These are phyloP conservation scores for Petrocephalus microphthalmus DNA, from an alignment of 2,113 vertebrate genomes.

Conservation along the genomic window DNA sequence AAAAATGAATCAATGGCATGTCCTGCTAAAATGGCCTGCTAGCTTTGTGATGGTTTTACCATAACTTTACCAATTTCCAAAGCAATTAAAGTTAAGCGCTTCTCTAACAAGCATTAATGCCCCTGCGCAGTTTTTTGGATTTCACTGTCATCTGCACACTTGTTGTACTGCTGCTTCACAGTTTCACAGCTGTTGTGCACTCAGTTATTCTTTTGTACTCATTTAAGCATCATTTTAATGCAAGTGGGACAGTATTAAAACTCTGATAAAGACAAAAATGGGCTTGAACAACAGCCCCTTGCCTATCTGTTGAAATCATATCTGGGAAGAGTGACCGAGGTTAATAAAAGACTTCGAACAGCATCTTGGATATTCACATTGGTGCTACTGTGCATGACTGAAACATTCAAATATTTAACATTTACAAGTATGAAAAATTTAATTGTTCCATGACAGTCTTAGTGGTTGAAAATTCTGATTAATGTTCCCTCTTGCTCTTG, in stretches of 20 bases:
- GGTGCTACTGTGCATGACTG: background rate
- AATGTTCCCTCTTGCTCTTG: background rate
- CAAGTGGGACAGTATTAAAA: background rate
- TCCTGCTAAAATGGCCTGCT: background rate
- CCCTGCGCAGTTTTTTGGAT: background rate
- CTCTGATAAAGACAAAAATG: background rate
- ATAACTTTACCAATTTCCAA: background rate
- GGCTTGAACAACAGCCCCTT: background rate
- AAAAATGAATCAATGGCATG: background rate
- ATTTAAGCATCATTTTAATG: background rate
- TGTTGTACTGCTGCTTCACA: background rate
- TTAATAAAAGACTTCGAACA: background rate
- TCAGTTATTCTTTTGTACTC: background rate
- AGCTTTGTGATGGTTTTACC: no score
- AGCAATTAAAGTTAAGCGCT: background rate
- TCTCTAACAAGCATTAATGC: background rate
- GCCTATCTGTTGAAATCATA: background rate
- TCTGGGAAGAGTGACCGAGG: background rate
- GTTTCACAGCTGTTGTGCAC: background rate
- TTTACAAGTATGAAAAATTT: background rate
- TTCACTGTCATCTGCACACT: background rate
- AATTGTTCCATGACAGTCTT: background rate
- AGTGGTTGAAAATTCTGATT: background rate
- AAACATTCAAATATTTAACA: conserved; percentile 16
- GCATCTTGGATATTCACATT: background rate